phyloP scores from a whole-genome alignment of 2,888 invertebrate species.

The Aspidiotus rigidus region DNA sequence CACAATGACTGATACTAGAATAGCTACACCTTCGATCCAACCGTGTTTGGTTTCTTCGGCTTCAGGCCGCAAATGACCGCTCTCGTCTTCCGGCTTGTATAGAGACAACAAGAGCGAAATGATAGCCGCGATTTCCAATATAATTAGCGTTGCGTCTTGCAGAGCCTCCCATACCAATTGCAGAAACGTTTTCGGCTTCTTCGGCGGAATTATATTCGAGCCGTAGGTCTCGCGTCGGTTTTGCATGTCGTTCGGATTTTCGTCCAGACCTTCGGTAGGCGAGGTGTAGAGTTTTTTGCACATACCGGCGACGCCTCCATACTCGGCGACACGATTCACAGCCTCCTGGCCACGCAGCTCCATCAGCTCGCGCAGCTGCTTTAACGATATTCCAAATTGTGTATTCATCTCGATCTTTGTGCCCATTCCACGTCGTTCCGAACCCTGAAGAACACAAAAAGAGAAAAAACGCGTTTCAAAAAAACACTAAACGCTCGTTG shows the following conservation, averaged over 20 bases:
- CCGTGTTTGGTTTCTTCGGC: slow-evolving; percentile 50
- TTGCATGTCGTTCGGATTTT: slow-evolving; percentile 46
- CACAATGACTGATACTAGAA: slow-evolving; percentile 54
- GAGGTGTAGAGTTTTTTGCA: slow-evolving; percentile 53
- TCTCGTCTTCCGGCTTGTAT: slow-evolving; percentile 38
- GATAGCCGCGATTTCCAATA: slow-evolving; percentile 53
- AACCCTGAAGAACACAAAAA: too few relatives aligned
- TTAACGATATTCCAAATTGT: slow-evolving; percentile 48
- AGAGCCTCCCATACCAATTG: slow-evolving; percentile 57
- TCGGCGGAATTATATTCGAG: slow-evolving; percentile 54
- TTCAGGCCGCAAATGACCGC: slow-evolving; percentile 35
- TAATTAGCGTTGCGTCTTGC: slow-evolving; percentile 56
- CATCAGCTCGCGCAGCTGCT: slow-evolving; percentile 54
- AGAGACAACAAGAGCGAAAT: slow-evolving; percentile 52
- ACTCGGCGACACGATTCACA: slow-evolving; percentile 46
- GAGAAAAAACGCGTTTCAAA: too few relatives aligned
- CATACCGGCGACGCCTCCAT: slow-evolving; percentile 49
- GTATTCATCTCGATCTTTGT: slow-evolving; percentile 37
- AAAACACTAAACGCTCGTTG: too few relatives aligned
- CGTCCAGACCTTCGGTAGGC: slow-evolving; percentile 49
- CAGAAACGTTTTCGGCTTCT: slow-evolving; percentile 54
- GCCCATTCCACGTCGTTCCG: slow-evolving; percentile 27
- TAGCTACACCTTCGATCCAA: slow-evolving; percentile 60
- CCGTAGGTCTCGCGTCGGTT: slow-evolving; percentile 49
- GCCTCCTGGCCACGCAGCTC: slow-evolving; percentile 52